phyloP scores from a whole-genome alignment of 2,113 vertebrate genomes.

The Microtus montanus region DNA sequence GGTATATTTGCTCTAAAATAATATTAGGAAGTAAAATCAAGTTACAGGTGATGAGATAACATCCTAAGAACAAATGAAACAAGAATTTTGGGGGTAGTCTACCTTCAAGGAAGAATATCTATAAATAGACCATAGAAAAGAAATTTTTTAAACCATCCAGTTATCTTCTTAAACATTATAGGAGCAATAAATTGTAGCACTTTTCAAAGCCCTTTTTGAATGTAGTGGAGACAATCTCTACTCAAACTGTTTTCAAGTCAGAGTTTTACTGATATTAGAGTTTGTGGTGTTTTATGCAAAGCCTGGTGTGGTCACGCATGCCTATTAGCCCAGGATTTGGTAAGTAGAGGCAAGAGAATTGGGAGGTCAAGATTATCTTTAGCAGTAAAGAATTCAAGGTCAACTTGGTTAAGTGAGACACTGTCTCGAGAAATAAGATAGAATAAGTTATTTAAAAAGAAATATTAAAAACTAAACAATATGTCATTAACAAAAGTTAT shows the following conservation, averaged over 20 bases:
- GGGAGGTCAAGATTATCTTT: too few species aligned
- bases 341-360: neutral
- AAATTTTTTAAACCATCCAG: neutral
- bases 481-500: neutral
- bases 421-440: neutral
- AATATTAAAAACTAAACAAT: slow-evolving; percentile 12
- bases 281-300: neutral
- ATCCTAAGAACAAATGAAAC: neutral
- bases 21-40: neutral
- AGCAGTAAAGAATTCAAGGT: neutral
- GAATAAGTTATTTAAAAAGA: neutral
- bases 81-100: neutral
- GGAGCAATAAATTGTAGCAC: neutral
- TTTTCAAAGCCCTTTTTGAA: neutral
- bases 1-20: neutral
- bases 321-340: too few species aligned
- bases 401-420: neutral
- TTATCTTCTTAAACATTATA: neutral
- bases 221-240: neutral
- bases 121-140: neutral
- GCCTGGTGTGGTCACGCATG: neutral
- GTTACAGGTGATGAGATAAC: neutral
- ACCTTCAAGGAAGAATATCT: neutral
- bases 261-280: neutral
- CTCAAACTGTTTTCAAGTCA: neutral